Evolutionary conservation across 2,113 vertebrate species (phyloP), one percentile per base, ranked within the genome.

Genomic region (Parotia lawesii): DNA sequence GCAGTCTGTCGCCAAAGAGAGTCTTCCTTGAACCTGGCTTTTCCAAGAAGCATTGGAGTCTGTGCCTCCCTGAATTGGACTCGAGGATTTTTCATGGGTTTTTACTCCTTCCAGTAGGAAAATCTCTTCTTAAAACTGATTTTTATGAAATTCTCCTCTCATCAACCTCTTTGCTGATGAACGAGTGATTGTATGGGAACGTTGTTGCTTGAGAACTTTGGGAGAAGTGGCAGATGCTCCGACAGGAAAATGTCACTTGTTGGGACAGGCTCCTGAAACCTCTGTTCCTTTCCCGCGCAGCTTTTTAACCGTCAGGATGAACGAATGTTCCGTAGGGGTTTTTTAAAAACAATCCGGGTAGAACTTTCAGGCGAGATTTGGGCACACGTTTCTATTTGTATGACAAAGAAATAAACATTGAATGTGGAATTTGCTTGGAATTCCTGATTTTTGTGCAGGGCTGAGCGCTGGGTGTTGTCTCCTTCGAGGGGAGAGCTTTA

Each of bases 301-400:
- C 94, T 97, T 97, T 98, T 97, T 95, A 97, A 95, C 90, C 64
- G 85, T 97, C 78, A 93, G 61, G 83, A 94, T 54, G 85, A 93
- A 92, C 96, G 85, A 96, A 94, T 96, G 96, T 98, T 95, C 96
- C 84, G 79, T 95, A 92, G 75, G 85, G 35, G 3, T 33, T 37
- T 48, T 54, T 27, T 47, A 71, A 15, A 78, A 89, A 31, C 80
- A 85, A 95, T 95, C 95, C 38, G 91, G 94, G 95, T 94, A 94
- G 94, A 95, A 94, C 90, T 96, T 96, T 79, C 45, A 82, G 94
- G 91, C 19, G 48, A 96, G 93, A 90, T 96, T 89, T 74, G 81
- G 96, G 93, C 94, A 95, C 89, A 76, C 80, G 28, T 95, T 96
- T 97, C 95, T 97, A 84, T 95, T 96, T 95, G 95, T 96, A 96